These are phyloP conservation scores for Hedychridium roseum DNA, from an alignment of 2,888 invertebrate species.

Conservation along the genomic window DNA sequence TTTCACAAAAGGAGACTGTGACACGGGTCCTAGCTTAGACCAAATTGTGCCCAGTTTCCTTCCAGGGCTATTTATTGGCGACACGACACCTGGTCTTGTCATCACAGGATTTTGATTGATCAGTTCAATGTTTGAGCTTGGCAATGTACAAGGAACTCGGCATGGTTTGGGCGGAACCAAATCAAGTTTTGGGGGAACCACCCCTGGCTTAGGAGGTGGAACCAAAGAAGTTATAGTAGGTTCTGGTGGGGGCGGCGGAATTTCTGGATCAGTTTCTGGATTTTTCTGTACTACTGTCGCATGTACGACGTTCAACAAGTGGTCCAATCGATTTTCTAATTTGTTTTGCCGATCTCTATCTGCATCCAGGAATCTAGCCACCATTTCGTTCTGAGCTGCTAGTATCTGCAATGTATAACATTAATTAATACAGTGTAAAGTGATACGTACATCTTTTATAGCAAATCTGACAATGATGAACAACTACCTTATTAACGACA, in stretches of 20 bases:
- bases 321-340: conserved; percentile 58
- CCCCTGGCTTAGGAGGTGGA: conserved; percentile 57
- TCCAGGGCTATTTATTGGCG: conserved; percentile 48
- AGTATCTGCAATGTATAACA: conserved; percentile 45
- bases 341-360: conserved; percentile 59
- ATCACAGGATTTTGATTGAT: conserved; percentile 49
- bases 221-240: conserved; percentile 46
- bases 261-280: conserved; percentile 38
- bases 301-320: conserved; percentile 57
- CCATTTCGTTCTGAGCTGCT: conserved; percentile 59
- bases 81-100: conserved; percentile 55
- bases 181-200: conserved; percentile 56
- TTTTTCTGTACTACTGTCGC: conserved; percentile 51
- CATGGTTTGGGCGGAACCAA: conserved; percentile 60
- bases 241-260: conserved; percentile 26
- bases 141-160: conserved; percentile 54
- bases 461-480: too few relatives aligned
- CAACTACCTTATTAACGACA: conserved; percentile 59
- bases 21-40: conserved; percentile 59
- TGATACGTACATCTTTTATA: neutral
- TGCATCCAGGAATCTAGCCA: conserved; percentile 54
- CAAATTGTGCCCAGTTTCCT: conserved; percentile 52
- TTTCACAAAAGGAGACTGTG: conserved; percentile 58
- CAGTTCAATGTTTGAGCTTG: conserved; percentile 44
- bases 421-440: neutral